Percentiles rank a stretch among this genome's conserved stretches.
These are phyloP conservation scores for Solea solea DNA, from an alignment of 2,113 vertebrate genomes.

Conservation along the genomic window DNA sequence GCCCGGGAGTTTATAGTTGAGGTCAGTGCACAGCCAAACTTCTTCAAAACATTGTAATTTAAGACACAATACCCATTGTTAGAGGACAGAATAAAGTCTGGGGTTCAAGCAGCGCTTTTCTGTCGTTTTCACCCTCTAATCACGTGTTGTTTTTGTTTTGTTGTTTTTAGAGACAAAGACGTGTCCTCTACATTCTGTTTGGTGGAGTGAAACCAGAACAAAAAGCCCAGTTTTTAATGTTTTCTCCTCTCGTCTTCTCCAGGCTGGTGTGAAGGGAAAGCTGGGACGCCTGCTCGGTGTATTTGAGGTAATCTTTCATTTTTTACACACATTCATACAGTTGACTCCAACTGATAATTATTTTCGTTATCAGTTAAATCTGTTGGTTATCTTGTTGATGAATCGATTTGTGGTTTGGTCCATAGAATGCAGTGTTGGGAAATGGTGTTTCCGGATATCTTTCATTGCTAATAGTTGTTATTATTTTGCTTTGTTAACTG, in stretches of 20 bases:
- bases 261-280: conserved; percentile 98
- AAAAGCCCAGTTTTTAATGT: not conserved
- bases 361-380: too few species aligned
- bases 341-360: too few species aligned
- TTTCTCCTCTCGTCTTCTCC: conserved; percentile 36
- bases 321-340: too few species aligned
- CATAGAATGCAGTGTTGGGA: too few species aligned
- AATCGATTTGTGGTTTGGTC: too few species aligned
- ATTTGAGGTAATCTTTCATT: conserved; percentile 88
- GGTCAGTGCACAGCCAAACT: not conserved
- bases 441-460: too few species aligned
- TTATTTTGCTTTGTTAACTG: too few species aligned
- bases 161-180: not conserved
- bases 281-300: conserved; percentile 95
- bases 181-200: not conserved
- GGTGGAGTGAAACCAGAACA: not conserved
- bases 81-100: not conserved
- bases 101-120: conserved; percentile 4
- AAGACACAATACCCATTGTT: conserved; percentile 17
- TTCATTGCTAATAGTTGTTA: too few species aligned
- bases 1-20: conserved; percentile 2
- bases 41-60: conserved; percentile 19
- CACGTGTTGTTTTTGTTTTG: not conserved
- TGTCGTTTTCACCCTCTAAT: conserved; percentile 23
- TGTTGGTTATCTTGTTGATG: too few species aligned